These are phyloP conservation scores for Cheilinus undulatus DNA, from an alignment of 2,113 vertebrate genomes.

Conservation along the genomic window DNA sequence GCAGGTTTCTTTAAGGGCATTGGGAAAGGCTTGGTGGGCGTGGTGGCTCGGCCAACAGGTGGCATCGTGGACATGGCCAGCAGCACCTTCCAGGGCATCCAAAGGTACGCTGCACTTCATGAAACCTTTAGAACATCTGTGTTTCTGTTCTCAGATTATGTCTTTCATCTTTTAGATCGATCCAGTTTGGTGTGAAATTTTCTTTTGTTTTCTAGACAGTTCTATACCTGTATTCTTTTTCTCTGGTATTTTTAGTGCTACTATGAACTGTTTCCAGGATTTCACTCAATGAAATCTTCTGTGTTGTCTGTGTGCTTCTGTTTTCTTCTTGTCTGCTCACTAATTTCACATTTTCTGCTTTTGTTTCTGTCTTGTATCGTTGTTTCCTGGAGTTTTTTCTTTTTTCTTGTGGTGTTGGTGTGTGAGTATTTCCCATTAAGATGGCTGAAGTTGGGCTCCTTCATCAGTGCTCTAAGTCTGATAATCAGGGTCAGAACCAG, in stretches of 20 bases:
- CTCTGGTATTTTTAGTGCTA: not conserved
- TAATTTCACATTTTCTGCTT: constrained; percentile 68
- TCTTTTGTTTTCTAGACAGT: not conserved
- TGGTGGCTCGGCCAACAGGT: constrained; percentile 92
- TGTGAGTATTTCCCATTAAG: constrained; percentile 70
- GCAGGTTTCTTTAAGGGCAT: constrained; percentile 98
- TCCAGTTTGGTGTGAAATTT: no score
- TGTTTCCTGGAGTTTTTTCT: constrained; percentile 55
- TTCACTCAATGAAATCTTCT: constrained; percentile 1
- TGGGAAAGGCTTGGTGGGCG: constrained; percentile 96
- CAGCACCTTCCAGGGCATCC: constrained; percentile 98
- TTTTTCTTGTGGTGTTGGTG: constrained; percentile 47
- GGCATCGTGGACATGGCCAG: constrained; percentile 98
- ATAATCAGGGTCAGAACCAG: not conserved
- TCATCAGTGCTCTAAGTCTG: not conserved
- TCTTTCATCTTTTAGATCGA: no score
- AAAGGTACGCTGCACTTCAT: constrained; percentile 85
- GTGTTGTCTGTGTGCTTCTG: constrained; percentile 36
- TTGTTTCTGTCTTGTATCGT: constrained; percentile 67
- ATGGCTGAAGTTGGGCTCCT: constrained; percentile 54
- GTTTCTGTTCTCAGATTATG: not conserved
- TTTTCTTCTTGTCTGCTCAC: constrained; percentile 54
- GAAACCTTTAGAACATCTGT: not conserved
- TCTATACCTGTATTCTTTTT: not conserved
- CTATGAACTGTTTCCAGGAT: not conserved